These are phyloP conservation scores for Geotrypetes seraphini DNA, from an alignment of 2,797 vertebrate species.

Conservation along the genomic window DNA sequence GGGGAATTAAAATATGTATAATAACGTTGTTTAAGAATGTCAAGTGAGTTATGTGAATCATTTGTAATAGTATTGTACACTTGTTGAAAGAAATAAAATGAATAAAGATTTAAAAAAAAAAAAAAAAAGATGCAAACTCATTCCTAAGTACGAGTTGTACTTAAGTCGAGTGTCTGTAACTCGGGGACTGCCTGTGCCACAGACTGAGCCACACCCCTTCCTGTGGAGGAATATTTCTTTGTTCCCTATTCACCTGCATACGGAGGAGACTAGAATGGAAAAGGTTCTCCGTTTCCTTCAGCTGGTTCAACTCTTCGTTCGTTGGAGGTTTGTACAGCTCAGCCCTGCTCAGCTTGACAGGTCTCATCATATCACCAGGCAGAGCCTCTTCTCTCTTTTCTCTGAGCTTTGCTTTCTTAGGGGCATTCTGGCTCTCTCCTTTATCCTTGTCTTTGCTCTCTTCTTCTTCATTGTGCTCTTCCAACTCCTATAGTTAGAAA, in stretches of 20 bases:
- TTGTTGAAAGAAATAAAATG: too few relatives aligned
- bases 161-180: too few relatives aligned
- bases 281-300: slow-evolving; percentile 85
- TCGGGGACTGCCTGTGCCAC: too few relatives aligned
- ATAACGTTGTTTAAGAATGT: too few relatives aligned
- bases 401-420: background rate
- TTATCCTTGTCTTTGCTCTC: background rate
- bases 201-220: too few relatives aligned
- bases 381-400: background rate
- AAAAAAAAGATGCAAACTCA: too few relatives aligned
- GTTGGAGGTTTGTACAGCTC: slow-evolving; percentile 83
- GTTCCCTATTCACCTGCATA: slow-evolving; percentile 95
- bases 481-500: slow-evolving; percentile 8
- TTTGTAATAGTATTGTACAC: too few relatives aligned
- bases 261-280: slow-evolving; percentile 91
- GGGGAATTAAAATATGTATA: too few relatives aligned
- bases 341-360: slow-evolving; percentile 67
- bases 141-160: too few relatives aligned
- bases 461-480: background rate
- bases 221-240: too few relatives aligned
- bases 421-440: background rate
- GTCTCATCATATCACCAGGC: slow-evolving; percentile 38
- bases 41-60: too few relatives aligned
- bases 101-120: too few relatives aligned
- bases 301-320: slow-evolving; percentile 78